phyloP scores from a whole-genome alignment of 2,888 invertebrate genomes.

The Epinotia bilunana region DNA sequence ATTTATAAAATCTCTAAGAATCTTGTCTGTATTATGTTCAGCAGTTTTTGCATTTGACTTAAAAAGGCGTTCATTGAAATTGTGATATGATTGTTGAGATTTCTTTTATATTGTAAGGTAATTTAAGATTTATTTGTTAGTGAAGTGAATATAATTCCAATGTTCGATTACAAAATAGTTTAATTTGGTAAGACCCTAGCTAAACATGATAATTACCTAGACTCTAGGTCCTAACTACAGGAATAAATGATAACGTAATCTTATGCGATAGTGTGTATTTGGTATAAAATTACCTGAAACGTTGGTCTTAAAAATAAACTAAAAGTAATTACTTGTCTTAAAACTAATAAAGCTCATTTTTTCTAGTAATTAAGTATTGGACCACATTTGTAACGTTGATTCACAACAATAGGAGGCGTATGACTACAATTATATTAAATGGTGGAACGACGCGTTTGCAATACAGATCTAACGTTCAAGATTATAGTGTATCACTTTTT shows the following conservation, averaged over 20 bases:
- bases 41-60: constrained; percentile 35
- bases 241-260: constrained; percentile 47
- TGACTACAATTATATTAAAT: constrained; percentile 8
- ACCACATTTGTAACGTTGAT: constrained; percentile 44
- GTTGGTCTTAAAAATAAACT: constrained; percentile 64
- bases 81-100: constrained; percentile 35
- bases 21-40: neutral
- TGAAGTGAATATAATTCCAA: constrained; percentile 66
- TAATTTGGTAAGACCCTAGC: constrained; percentile 24
- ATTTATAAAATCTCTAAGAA: constrained; percentile 19
- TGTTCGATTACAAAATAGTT: constrained; percentile 60
- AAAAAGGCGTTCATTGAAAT: constrained; percentile 26
- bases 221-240: neutral
- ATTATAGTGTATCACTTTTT: neutral
- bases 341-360: constrained; percentile 76
- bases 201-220: neutral
- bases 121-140: constrained; percentile 46
- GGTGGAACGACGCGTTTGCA: neutral
- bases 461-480: constrained; percentile 22
- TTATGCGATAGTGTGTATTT: constrained; percentile 72
- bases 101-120: constrained; percentile 36
- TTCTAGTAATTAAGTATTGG: constrained; percentile 59
- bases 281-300: constrained; percentile 76
- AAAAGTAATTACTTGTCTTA: constrained; percentile 52
- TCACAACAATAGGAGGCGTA: constrained; percentile 27